Base-by-base conservation (phyloP, 2,888 invertebrate genomes). In the Drosophila subsilvestris region DNA sequence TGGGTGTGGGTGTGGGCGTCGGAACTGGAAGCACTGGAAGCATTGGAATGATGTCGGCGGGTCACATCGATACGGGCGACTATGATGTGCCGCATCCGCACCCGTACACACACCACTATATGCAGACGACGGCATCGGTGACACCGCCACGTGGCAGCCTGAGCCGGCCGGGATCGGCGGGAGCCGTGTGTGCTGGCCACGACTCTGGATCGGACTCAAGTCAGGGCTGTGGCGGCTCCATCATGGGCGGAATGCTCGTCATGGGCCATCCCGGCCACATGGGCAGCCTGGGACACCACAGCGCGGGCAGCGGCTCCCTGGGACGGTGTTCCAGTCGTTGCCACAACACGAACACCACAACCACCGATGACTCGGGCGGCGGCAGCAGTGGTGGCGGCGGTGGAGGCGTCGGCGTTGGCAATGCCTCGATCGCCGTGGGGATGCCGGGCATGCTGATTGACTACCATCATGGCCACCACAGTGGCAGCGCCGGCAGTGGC, bases 81-180 rank as follows among this genome's bases (percentile, higher is more conserved):
- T 92, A 92, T 76, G 92, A 92, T 88, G 92, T 92, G 55, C 92
- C 92, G 45, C 92, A 92, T 90, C 92, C 92, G 73, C 92, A 92
- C 90, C 92, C 92, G 22, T 92, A 92, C 79, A 92, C 92, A 56
- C 92, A 92, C 86, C 92, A 92, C 77, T 92, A 92, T 75, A 92
- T 92, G 92, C 92, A 92, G 78, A 92, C 92, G 49, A 90, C 92
- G 56, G 76, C 86, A 20, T 92, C 92, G 54, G 90, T 91, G 78
- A 92, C 92, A 59, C 92, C 92, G 67, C 92, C 92, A 58, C 92
- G 91, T 77, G 90, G 92, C 49, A 91, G 92, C 44, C 88, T 92
- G 75, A 92, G 91, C 84, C 83, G 92, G 48, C 92, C 92, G 9
- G 92, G 92, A 51, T 92, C 92, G 63, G 92, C 92, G 14, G 92